Evolutionary conservation across 2,113 vertebrate species (phyloP).

Genomic region (Cyanoliseus patagonus): DNA sequence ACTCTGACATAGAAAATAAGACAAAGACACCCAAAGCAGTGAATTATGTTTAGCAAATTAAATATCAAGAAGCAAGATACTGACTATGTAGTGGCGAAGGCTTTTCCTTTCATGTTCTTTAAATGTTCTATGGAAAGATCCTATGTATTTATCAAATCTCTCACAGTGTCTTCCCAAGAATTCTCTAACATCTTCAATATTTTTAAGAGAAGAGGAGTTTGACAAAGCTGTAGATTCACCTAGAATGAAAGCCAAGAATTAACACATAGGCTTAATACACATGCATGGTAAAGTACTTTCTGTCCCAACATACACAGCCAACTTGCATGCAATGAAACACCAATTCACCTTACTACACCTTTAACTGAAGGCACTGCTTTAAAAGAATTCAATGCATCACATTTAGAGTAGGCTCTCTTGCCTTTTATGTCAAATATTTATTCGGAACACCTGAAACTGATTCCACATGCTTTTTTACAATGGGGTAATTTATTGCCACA

Average conservation of each 20-base stretch:
- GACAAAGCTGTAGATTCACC: slow-evolving; percentile 70
- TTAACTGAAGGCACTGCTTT: neutral
- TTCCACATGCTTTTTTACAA: neutral
- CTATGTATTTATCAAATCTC: slow-evolving; percentile 87
- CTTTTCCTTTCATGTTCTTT: slow-evolving; percentile 91
- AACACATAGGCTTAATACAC: neutral
- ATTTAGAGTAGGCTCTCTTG: neutral
- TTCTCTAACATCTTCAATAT: slow-evolving; percentile 86
- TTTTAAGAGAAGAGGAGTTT: slow-evolving; percentile 83
- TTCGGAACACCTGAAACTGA: neutral
- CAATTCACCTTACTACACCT: neutral
- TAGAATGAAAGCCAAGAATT: slow-evolving; percentile 60
- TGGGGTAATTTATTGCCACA: neutral
- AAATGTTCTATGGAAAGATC: slow-evolving; percentile 82
- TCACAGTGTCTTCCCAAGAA: slow-evolving; percentile 89
- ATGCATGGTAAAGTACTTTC: neutral
- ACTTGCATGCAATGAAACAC: neutral
- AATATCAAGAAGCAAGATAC: slow-evolving; percentile 6
- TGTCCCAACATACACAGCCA: neutral
- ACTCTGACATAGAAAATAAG: neutral
- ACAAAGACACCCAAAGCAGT: neutral
- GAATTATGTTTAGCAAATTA: neutral
- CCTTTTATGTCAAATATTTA: neutral
- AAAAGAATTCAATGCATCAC: neutral
- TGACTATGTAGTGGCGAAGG: slow-evolving; percentile 93